These are phyloP conservation scores for Sarcophaga variegata DNA, from an alignment of 2,888 invertebrate species.

Conservation along the genomic window DNA sequence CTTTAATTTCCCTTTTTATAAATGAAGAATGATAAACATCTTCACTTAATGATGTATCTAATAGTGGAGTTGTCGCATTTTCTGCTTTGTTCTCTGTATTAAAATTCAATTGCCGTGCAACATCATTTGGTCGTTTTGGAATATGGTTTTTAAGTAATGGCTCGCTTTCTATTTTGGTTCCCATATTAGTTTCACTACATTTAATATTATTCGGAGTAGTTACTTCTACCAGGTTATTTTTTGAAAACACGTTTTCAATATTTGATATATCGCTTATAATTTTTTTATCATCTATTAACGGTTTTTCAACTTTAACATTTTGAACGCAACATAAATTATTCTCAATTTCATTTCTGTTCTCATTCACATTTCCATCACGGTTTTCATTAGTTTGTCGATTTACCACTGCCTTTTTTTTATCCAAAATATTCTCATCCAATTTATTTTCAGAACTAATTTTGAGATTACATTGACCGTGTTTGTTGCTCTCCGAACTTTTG, in stretches of 20 bases:
- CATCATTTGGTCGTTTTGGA: conserved; percentile 76
- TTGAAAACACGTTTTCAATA: neutral
- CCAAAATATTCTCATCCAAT: neutral
- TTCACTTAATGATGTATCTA: conserved; percentile 48
- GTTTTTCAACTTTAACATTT: conserved; percentile 20
- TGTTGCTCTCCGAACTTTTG: conserved; percentile 78
- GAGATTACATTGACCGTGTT: conserved; percentile 75
- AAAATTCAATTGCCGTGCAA: conserved; percentile 79
- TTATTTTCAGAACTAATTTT: conserved; percentile 66
- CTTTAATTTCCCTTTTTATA: conserved; percentile 4
- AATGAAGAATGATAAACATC: neutral
- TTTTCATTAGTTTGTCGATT: conserved; percentile 36
- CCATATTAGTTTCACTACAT: conserved; percentile 35
- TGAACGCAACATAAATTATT: neutral
- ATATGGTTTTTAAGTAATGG: conserved; percentile 72
- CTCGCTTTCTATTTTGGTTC: conserved; percentile 70
- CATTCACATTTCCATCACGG: neutral
- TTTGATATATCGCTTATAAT: neutral
- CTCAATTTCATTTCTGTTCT: neutral
- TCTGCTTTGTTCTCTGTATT: conserved; percentile 51
- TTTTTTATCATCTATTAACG: conserved; percentile 11
- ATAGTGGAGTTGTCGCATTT: neutral
- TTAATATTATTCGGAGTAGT: conserved; percentile 2
- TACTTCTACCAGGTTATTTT: conserved; percentile 1
- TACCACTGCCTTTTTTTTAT: conserved; percentile 35